Conservation (phyloP, 1,140 invertebrate genomes). For the Musca domestica region DNA sequence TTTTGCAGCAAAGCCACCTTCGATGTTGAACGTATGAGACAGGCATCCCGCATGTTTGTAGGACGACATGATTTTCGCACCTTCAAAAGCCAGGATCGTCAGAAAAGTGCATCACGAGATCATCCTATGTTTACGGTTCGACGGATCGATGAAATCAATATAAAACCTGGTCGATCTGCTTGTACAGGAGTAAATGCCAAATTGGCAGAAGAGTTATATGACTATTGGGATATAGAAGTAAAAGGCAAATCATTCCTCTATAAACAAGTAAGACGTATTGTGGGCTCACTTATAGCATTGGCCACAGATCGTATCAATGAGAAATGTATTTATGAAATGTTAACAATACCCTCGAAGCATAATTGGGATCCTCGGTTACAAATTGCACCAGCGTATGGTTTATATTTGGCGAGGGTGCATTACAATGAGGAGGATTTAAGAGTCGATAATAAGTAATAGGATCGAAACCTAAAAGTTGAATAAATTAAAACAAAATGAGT, state of each 20-base stretch:
- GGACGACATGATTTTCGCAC: slow-evolving; percentile 70
- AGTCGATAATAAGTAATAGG: neutral
- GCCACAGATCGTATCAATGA: slow-evolving; percentile 60
- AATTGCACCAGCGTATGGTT: slow-evolving; percentile 62
- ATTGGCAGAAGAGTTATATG: slow-evolving; percentile 53
- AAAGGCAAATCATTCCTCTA: slow-evolving; percentile 68
- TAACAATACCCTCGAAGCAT: slow-evolving; percentile 69
- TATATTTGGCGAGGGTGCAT: slow-evolving; percentile 68
- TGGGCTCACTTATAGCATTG: slow-evolving; percentile 63
- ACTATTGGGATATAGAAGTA: slow-evolving; percentile 66
- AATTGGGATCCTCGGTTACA: slow-evolving; percentile 60
- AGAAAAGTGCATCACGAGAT: slow-evolving; percentile 49
- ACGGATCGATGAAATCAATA: slow-evolving; percentile 55
- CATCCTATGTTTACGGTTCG: slow-evolving; percentile 55
- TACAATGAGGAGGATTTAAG: slow-evolving; percentile 62
- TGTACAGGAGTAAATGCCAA: slow-evolving; percentile 49
- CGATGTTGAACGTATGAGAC: slow-evolving; percentile 59
- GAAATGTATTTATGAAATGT: slow-evolving; percentile 66
- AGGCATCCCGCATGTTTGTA: slow-evolving; percentile 59
- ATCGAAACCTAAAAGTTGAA: neutral
- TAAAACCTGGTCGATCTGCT: slow-evolving; percentile 55
- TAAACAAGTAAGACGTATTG: slow-evolving; percentile 74
- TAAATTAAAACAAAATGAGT: slow-evolving; percentile 61
- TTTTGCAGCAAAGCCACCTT: slow-evolving; percentile 59
- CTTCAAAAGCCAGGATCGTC: slow-evolving; percentile 57